phyloP scores from a whole-genome alignment of 2,113 vertebrate species.

The Oncorhynchus gorbuscha region DNA sequence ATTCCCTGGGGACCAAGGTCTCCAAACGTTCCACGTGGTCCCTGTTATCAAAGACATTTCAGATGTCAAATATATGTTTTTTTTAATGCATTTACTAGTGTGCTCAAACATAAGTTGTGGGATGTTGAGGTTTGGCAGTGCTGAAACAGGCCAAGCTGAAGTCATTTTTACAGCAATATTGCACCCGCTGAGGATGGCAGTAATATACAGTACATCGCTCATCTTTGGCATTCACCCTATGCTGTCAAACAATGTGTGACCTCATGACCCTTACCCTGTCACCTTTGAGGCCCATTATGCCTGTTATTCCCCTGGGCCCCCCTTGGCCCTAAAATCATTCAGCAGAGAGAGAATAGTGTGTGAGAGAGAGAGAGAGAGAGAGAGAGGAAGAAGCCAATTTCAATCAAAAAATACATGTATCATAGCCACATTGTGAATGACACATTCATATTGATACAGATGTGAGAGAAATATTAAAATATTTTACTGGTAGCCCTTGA shows the following conservation, averaged over 20 bases:
- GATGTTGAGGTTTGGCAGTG: too few species aligned
- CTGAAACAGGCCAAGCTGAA: too few species aligned
- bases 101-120: too few species aligned
- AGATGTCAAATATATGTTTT: neutral
- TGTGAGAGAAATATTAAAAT: slow-evolving; percentile 53
- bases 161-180: too few species aligned
- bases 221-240: neutral
- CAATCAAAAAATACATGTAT: neutral
- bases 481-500: slow-evolving; percentile 91
- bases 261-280: slow-evolving; percentile 79
- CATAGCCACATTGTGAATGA: neutral
- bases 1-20: slow-evolving; percentile 81
- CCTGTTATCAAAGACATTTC: slow-evolving; percentile 66
- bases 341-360: slow-evolving; percentile 33
- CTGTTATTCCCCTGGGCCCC: slow-evolving; percentile 85
- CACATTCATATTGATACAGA: neutral
- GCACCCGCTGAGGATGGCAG: too few species aligned
- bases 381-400: neutral
- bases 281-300: slow-evolving; percentile 85
- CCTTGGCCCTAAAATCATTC: slow-evolving; percentile 81
- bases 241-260: neutral
- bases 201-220: too few species aligned
- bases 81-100: too few species aligned
- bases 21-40: slow-evolving; percentile 82
- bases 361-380: slow-evolving; percentile 19